Evolutionary conservation across 1,140 invertebrate genomes (phyloP), one percentile per base, ranked within the genome.

Genomic region (Drosophila busckii): DNA sequence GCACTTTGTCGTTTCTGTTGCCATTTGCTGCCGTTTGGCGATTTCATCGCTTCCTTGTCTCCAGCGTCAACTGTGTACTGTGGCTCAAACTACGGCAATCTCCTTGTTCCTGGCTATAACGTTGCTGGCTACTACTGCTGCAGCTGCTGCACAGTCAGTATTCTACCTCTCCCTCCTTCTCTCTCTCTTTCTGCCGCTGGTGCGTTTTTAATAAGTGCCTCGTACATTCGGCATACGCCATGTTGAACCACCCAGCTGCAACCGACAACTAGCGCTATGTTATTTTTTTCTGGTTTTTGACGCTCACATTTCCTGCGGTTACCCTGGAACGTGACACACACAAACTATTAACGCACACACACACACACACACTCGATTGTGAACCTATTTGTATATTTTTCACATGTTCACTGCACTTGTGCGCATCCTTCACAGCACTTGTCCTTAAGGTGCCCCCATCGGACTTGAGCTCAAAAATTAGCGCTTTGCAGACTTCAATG

Each of bases 1-100:
- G 63, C 69, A 78, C 67, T 80, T 78, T 80, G 73, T 80, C 71
- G 70, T 70, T 40, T 59, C 46, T 55, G 45, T 50, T 58, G 35
- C 25, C 16, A 20, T 58, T 7, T 29, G 22, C 46, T 53, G 19
- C 9, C 16, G 10, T n/a, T 34, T 41, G 42, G n/a, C 44, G 15
- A 15, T 20, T 35, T 19, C 15, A 17, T 28, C 20, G 26, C 9
- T 31, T 48, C 54, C 44, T 50, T 55, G 40, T 40, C 8, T 25
- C 40, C 23, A n/a, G n/a, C n/a, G n/a, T n/a, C n/a, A n/a, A n/a
- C n/a, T n/a, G n/a, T n/a, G 31, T 38, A 20, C 34, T 38, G 31
- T 13, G 1, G 19, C 16, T 25, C 45, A 23, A 17, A 3, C 23
- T 26, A 12, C 31, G n/a, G n/a, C n/a, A n/a, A n/a, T 49, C 34